Percentiles rank a stretch among this genome's conserved stretches.
Conservation (phyloP, 2,888 invertebrate genomes). For the Aphodius granarius region DNA sequence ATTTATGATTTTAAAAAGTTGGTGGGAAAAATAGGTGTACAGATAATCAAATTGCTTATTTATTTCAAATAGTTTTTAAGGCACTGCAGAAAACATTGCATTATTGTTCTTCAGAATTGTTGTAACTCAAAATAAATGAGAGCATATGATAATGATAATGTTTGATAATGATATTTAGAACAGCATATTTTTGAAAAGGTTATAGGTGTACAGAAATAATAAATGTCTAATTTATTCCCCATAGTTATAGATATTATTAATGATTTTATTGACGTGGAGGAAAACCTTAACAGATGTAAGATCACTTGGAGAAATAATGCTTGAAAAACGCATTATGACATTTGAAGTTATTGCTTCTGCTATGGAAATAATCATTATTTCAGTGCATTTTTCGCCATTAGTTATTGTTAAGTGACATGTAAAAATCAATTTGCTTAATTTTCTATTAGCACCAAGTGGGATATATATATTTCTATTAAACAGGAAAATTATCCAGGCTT, state of each 20-base stretch:
- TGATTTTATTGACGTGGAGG: background rate
- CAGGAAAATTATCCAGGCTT: background rate
- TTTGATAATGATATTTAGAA: conserved; percentile 8
- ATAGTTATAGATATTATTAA: background rate
- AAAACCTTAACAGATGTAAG: background rate
- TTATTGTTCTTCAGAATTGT: too few species aligned
- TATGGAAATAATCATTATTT: background rate
- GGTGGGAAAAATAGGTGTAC: conserved; percentile 25
- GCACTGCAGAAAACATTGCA: background rate
- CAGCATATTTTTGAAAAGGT: background rate
- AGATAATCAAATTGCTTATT: conserved; percentile 29
- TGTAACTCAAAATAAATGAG: too few species aligned
- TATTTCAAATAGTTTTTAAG: conserved; percentile 5
- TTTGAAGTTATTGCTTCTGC: background rate
- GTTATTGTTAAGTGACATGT: background rate
- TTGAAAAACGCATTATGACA: background rate
- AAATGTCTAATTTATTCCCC: background rate
- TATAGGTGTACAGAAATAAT: background rate
- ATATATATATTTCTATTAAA: background rate
- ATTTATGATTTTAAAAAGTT: background rate
- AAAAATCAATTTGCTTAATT: background rate
- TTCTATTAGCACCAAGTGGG: background rate
- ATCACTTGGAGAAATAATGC: background rate
- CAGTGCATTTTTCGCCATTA: background rate
- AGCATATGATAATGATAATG: too few species aligned